Conservation (phyloP, 2,888 invertebrate species). For the Himalopsyche tibetana region DNA sequence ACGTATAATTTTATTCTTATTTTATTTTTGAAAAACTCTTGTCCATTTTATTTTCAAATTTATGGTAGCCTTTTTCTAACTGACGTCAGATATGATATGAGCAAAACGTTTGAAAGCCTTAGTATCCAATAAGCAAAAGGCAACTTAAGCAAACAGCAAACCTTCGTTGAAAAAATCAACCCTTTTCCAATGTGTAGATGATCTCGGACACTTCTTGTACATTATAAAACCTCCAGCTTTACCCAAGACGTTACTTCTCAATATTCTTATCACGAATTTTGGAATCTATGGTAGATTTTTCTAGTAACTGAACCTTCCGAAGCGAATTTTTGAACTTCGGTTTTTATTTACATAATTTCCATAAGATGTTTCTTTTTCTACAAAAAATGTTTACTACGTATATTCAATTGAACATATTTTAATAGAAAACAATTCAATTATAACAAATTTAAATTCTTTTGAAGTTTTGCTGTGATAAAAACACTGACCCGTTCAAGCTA, state of each 20-base stretch:
- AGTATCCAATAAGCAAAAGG: conserved; percentile 32
- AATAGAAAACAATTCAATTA: too few species aligned
- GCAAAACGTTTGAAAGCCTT: background rate
- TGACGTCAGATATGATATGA: conserved; percentile 24
- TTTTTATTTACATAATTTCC: background rate
- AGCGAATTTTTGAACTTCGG: background rate
- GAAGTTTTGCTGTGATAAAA: too few species aligned
- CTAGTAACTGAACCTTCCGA: background rate
- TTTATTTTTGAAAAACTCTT: too few species aligned
- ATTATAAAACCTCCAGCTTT: background rate
- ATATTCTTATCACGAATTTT: conserved; percentile 16
- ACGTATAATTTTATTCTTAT: too few species aligned
- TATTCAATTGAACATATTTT: too few species aligned
- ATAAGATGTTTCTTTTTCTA: background rate
- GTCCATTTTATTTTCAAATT: background rate
- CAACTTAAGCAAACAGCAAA: conserved; percentile 28
- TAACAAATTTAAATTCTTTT: too few species aligned
- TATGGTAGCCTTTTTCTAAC: background rate
- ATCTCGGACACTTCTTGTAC: conserved; percentile 12
- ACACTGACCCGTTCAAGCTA: too few species aligned
- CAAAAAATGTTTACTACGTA: too few species aligned
- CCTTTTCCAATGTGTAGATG: conserved; percentile 31
- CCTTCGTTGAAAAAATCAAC: conserved; percentile 31
- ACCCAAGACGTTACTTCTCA: background rate
- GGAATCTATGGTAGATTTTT: conserved; percentile 13